phyloP scores from a whole-genome alignment of 53 echinoderm and acorn worm species.

The Echinarachnius parma region DNA sequence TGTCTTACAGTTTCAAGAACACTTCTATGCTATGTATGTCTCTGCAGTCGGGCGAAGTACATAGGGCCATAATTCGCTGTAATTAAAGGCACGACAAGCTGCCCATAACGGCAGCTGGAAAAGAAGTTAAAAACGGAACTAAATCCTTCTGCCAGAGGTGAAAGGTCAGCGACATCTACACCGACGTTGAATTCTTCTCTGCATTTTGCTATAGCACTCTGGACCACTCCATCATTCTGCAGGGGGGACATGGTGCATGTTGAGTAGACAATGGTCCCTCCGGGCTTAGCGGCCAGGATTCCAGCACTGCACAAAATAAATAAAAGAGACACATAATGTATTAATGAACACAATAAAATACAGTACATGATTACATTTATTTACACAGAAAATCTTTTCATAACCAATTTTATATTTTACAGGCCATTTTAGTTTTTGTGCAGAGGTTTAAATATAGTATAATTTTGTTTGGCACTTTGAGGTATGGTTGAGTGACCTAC shows the following conservation, averaged over 20 bases:
- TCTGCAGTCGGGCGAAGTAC: constrained; percentile 81
- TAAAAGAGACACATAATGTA: too few species aligned
- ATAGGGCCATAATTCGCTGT: constrained; percentile 85
- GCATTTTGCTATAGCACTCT: constrained; percentile 66
- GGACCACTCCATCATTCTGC: constrained; percentile 87
- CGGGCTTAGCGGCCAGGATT: constrained; percentile 69
- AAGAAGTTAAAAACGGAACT: constrained; percentile 67
- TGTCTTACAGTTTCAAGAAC: too few species aligned
- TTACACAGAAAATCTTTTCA: too few species aligned
- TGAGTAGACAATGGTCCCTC: constrained; percentile 92
- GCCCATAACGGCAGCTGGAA: constrained; percentile 58
- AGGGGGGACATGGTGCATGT: constrained; percentile 86
- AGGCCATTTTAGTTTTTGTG: too few species aligned
- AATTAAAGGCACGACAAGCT: constrained; percentile 76
- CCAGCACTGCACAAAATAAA: constrained; percentile 65
- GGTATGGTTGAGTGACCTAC: too few species aligned
- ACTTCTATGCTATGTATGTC: too few species aligned
- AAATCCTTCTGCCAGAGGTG: constrained; percentile 67
- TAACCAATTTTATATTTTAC: too few species aligned
- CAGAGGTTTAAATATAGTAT: too few species aligned
- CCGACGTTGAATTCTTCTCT: constrained; percentile 50
- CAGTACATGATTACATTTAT: too few species aligned
- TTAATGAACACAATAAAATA: too few species aligned
- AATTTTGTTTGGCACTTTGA: too few species aligned
- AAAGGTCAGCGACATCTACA: constrained; percentile 79